These are phyloP conservation scores for Myotis lucifugus DNA, from an alignment of 2,113 vertebrate genomes.

Conservation along the genomic window DNA sequence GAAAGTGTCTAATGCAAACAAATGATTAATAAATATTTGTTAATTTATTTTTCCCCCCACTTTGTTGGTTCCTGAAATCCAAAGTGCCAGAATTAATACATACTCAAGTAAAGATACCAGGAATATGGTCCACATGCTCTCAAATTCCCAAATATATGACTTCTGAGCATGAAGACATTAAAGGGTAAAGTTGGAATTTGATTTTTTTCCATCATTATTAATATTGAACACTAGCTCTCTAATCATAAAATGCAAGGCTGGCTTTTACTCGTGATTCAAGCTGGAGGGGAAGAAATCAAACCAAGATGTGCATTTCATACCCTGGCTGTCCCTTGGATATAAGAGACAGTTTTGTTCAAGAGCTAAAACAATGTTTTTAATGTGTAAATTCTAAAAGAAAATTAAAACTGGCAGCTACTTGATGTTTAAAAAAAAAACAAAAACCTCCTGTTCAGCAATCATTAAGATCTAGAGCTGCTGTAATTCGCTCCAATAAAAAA, in stretches of 20 bases:
- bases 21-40: background rate
- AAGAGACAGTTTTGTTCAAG: slow-evolving; percentile 59
- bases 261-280: slow-evolving; percentile 4
- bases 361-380: slow-evolving; percentile 74
- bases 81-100: background rate
- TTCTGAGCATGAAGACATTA: slow-evolving; percentile 51
- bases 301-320: slow-evolving; percentile 53
- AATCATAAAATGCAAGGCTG: slow-evolving; percentile 66
- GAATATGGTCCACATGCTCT: background rate
- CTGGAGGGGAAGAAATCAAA: slow-evolving; percentile 62
- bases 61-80: background rate
- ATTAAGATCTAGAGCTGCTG: slow-evolving; percentile 60
- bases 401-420: slow-evolving; percentile 68
- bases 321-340: slow-evolving; percentile 1
- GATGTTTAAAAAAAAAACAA: slow-evolving; percentile 9
- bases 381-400: slow-evolving; percentile 74
- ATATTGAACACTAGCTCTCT: slow-evolving; percentile 55
- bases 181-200: slow-evolving; percentile 41
- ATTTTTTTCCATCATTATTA: slow-evolving; percentile 61
- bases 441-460: slow-evolving; percentile 50
- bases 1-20: background rate
- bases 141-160: background rate
- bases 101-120: background rate
- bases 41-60: background rate
- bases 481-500: slow-evolving; percentile 74